Conservation (phyloP, 2,113 vertebrate species). For the Odocoileus hemionus region DNA sequence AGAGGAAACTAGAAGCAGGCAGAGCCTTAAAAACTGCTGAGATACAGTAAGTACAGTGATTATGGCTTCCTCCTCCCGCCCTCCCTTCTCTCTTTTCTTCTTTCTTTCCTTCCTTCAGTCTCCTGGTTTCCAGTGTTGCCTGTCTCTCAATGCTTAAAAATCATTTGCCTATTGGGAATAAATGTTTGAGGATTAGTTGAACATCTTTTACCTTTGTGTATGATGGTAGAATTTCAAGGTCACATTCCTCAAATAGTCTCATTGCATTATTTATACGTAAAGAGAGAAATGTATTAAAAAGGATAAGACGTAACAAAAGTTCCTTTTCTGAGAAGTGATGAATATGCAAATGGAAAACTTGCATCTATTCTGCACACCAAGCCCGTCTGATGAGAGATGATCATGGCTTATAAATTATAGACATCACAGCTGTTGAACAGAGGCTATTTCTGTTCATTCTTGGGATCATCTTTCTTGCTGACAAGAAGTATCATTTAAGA, state of each 20-base stretch:
- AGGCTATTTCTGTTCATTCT: constrained; percentile 56
- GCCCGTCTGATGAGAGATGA: background rate
- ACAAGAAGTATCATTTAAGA: constrained; percentile 29
- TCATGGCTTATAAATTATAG: constrained; percentile 50
- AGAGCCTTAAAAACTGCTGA: background rate
- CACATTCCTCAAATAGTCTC: background rate
- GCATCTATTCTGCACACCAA: background rate
- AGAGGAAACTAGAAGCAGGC: too few relatives aligned
- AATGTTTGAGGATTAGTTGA: background rate
- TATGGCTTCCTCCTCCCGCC: background rate
- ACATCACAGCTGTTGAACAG: constrained; percentile 46
- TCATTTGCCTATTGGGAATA: background rate
- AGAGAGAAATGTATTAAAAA: background rate
- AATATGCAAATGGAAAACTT: background rate
- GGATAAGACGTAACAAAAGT: background rate
- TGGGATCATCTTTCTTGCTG: constrained; percentile 56
- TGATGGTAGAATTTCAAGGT: background rate
- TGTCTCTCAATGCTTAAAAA: background rate
- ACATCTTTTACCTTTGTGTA: background rate
- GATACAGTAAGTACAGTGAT: background rate
- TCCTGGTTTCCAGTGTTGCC: background rate
- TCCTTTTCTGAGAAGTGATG: background rate
- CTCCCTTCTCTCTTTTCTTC: background rate
- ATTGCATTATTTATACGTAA: background rate
- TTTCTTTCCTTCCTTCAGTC: background rate